A percentile compares a stretch with the other conserved stretches of the same genome.
Conservation (phyloP, 2,797 vertebrate species). For the Girardinus metallicus region DNA sequence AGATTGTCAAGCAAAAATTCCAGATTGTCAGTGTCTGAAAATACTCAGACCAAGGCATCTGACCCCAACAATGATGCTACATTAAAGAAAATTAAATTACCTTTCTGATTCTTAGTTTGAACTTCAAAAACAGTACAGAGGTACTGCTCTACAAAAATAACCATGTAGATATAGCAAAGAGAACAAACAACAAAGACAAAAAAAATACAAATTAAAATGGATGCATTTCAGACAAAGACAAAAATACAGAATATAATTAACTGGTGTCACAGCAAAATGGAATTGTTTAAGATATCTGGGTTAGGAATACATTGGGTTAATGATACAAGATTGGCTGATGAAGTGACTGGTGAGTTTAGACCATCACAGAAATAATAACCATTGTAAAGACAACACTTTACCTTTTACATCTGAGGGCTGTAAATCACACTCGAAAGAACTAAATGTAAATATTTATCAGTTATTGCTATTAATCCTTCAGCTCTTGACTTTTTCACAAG, state of each 20-base stretch:
- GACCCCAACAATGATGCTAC: neutral
- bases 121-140: neutral
- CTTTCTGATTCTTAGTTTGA: neutral
- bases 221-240: too few species aligned
- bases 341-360: too few species aligned
- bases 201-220: too few species aligned
- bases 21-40: neutral
- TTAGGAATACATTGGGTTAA: neutral
- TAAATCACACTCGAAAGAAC: constrained; percentile 4
- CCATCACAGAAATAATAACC: constrained; percentile 2
- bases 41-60: neutral
- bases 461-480: neutral
- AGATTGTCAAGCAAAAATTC: neutral
- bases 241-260: too few species aligned
- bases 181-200: too few species aligned
- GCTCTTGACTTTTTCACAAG: constrained; percentile 11
- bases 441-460: neutral
- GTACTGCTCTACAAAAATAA: too few species aligned
- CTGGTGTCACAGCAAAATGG: too few species aligned
- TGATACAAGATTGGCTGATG: neutral
- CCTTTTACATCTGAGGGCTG: neutral
- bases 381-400: neutral
- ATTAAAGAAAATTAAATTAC: neutral
- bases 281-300: too few species aligned
- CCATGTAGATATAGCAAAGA: too few species aligned